These are phyloP conservation scores for Pseudococcus viburni DNA, from an alignment of 2,888 invertebrate species.

Conservation along the genomic window DNA sequence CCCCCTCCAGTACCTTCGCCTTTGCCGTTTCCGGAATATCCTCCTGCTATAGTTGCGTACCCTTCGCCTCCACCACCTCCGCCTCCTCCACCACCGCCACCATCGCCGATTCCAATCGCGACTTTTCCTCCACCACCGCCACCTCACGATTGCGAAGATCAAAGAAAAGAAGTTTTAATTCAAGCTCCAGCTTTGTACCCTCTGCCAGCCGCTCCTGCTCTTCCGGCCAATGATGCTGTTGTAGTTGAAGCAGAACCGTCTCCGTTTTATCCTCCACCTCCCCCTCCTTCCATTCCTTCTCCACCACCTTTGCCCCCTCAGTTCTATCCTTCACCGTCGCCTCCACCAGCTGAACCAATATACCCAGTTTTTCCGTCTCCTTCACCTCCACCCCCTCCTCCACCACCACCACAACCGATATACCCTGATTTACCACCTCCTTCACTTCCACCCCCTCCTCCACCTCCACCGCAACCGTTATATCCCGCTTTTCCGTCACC, in stretches of 20 bases:
- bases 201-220: not conserved
- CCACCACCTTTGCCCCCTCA: too few species aligned
- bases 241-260: not conserved
- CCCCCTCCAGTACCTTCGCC: not conserved
- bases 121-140: not conserved
- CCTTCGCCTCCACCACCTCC: not conserved
- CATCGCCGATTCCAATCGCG: too few species aligned
- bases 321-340: too few species aligned
- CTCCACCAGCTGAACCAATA: too few species aligned
- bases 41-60: not conserved
- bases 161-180: constrained; percentile 18
- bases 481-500: not conserved
- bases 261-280: not conserved
- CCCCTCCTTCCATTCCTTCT: not conserved
- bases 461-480: not conserved
- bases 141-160: not conserved
- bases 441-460: not conserved
- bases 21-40: not conserved
- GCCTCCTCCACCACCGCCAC: not conserved
- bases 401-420: not conserved
- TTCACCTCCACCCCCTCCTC: not conserved
- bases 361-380: too few species aligned
- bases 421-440: not conserved
- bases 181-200: not conserved
- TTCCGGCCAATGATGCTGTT: not conserved